These are phyloP conservation scores for Glaucomys volans DNA, from an alignment of 2,113 vertebrate species.

Conservation along the genomic window DNA sequence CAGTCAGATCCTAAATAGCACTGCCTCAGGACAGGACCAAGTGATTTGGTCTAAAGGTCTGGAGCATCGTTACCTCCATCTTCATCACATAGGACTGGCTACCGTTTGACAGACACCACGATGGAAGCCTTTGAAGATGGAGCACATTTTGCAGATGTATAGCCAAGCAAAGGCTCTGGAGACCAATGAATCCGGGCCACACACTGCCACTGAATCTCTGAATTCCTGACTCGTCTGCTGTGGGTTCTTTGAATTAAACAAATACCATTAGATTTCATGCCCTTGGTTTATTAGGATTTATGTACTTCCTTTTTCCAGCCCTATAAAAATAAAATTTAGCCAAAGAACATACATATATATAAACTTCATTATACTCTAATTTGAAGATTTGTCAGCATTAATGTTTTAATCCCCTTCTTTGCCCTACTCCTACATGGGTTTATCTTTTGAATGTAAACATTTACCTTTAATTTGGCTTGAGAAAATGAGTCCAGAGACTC, in stretches of 20 bases:
- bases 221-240: background rate
- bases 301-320: background rate
- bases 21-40: background rate
- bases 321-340: background rate
- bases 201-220: accelerated
- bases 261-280: background rate
- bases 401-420: background rate
- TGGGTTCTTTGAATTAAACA: background rate
- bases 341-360: background rate
- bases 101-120: background rate
- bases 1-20: background rate
- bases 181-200: accelerated
- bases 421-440: background rate
- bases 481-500: slow-evolving; percentile 10
- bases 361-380: background rate
- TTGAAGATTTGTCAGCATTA: background rate
- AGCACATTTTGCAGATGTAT: accelerated
- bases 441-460: slow-evolving; percentile 55
- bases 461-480: background rate
- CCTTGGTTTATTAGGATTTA: background rate
- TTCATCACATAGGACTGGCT: background rate
- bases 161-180: background rate
- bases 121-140: background rate
- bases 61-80: background rate
- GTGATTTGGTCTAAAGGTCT: background rate